Conservation (phyloP, 2,797 vertebrate genomes). For the Ateles fusciceps region DNA sequence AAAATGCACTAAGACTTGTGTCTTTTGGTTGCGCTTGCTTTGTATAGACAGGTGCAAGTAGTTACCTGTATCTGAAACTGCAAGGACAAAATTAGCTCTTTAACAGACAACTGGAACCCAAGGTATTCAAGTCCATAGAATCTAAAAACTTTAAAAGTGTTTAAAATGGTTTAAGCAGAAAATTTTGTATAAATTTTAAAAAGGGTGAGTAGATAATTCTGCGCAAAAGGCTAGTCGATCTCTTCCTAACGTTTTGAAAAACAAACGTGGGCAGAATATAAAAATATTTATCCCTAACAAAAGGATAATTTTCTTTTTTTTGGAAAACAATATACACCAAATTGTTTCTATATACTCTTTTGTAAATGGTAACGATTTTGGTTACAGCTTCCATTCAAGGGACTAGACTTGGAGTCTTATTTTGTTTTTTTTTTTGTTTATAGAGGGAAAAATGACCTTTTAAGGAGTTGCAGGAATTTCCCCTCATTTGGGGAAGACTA, state of each 20-base stretch:
- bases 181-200: neutral
- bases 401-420: neutral
- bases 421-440: neutral
- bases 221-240: neutral
- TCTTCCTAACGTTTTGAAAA: constrained; percentile 28
- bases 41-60: neutral
- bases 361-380: constrained; percentile 21
- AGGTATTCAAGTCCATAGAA: neutral
- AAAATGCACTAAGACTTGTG: neutral
- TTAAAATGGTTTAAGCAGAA: neutral
- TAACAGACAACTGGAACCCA: neutral
- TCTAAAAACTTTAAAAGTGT: neutral
- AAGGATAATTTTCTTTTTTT: neutral
- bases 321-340: neutral
- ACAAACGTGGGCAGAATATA: neutral
- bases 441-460: neutral
- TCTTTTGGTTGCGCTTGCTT: neutral
- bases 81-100: neutral
- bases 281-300: neutral
- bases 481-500: neutral
- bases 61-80: neutral
- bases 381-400: neutral
- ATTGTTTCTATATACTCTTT: neutral
- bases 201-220: neutral
- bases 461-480: neutral